phyloP scores from a whole-genome alignment of 1,140 invertebrate genomes.

The Pseudomyrmex sp. region DNA sequence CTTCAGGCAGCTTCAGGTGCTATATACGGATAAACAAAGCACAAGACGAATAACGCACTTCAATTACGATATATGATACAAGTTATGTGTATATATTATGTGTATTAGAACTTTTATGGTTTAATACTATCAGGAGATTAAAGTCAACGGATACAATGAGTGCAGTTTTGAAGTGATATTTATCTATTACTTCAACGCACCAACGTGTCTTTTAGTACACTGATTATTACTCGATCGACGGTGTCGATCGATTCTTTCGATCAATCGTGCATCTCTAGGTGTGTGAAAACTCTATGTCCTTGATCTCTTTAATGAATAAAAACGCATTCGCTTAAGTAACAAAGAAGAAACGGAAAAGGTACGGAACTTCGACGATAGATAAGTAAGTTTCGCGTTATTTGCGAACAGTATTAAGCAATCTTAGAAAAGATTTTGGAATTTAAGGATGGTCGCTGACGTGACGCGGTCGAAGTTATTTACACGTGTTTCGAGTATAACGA shows the following conservation, averaged over 20 bases:
- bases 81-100: slow-evolving; percentile 25
- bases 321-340: slow-evolving; percentile 42
- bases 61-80: slow-evolving; percentile 37
- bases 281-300: slow-evolving; percentile 34
- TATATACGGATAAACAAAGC: not conserved
- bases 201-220: slow-evolving; percentile 35
- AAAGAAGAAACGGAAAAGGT: not conserved
- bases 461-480: slow-evolving; percentile 26
- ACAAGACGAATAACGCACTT: slow-evolving; percentile 22
- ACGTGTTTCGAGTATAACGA: not conserved
- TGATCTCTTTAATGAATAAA: slow-evolving; percentile 66
- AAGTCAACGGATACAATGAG: slow-evolving; percentile 39
- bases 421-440: slow-evolving; percentile 13
- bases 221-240: slow-evolving; percentile 42
- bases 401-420: slow-evolving; percentile 67
- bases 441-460: slow-evolving; percentile 22
- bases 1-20: slow-evolving; percentile 30
- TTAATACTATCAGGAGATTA: slow-evolving; percentile 30
- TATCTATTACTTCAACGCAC: slow-evolving; percentile 55
- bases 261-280: slow-evolving; percentile 24
- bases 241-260: slow-evolving; percentile 42
- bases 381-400: slow-evolving; percentile 44
- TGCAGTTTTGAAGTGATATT: slow-evolving; percentile 21
- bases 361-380: slow-evolving; percentile 32
- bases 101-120: slow-evolving; percentile 22